A percentile compares a stretch with the other conserved stretches of the same genome.
phyloP scores from a whole-genome alignment of 2,113 vertebrate genomes.

The Aix galericulata region DNA sequence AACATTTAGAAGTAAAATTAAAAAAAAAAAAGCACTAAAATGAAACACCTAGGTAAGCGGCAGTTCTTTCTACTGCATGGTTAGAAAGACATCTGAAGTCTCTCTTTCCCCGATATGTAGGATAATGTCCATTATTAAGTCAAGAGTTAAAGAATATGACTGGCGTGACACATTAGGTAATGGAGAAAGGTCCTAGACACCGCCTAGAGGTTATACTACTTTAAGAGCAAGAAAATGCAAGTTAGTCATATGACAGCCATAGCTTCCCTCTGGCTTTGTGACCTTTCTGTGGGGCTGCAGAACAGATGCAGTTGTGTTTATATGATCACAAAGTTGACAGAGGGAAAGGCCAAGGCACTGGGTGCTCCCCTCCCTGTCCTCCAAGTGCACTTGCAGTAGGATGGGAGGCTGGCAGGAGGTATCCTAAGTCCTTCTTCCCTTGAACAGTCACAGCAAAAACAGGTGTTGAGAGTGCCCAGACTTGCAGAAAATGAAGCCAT shows the following conservation, averaged over 20 bases:
- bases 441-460: neutral
- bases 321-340: neutral
- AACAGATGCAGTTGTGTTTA: neutral
- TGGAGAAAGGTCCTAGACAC: neutral
- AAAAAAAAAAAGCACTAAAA: neutral
- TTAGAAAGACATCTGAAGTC: neutral
- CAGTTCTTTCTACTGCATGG: neutral
- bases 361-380: neutral
- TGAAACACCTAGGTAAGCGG: neutral
- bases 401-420: neutral
- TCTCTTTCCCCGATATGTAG: neutral
- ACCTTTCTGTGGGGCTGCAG: neutral
- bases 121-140: neutral
- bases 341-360: neutral
- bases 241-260: neutral
- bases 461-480: conserved; percentile 23
- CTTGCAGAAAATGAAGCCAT: conserved; percentile 36
- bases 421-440: neutral
- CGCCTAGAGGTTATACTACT: neutral
- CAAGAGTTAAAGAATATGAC: neutral
- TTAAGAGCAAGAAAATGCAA: neutral
- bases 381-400: neutral
- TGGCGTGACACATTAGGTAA: neutral
- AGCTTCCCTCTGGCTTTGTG: neutral
- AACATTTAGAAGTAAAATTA: neutral